Evolutionary conservation across 1,140 invertebrate species (phyloP).

Genomic region (Drosophila tsacasi): DNA sequence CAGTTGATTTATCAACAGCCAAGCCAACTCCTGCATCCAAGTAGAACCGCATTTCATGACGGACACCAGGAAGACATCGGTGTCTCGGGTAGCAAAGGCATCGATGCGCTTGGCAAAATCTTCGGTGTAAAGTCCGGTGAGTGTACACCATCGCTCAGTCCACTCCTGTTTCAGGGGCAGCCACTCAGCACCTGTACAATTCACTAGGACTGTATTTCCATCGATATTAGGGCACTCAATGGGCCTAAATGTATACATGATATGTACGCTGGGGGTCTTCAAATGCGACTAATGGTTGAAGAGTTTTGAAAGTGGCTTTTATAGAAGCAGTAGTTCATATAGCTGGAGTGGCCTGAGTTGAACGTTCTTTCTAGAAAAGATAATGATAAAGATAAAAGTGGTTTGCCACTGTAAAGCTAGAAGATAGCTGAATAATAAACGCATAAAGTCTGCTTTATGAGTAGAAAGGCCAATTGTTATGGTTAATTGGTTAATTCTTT

Average conservation of each 20-base stretch:
- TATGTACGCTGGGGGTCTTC: background rate
- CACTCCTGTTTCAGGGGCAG: conserved; percentile 23
- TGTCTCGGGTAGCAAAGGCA: conserved; percentile 66
- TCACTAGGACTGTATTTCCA: background rate
- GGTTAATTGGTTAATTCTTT: background rate
- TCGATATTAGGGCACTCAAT: background rate
- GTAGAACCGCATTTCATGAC: conserved; percentile 87
- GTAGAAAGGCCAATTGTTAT: no score
- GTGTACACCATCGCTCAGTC: conserved; percentile 15
- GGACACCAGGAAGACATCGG: conserved; percentile 86
- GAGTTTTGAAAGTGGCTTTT: background rate
- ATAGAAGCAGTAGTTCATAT: background rate
- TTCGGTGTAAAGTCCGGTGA: background rate
- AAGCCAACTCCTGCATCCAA: conserved; percentile 89
- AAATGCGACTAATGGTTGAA: background rate
- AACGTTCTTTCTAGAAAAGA: no score
- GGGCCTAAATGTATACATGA: background rate
- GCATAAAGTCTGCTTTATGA: no score
- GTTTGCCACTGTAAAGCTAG: background rate
- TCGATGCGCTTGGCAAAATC: conserved; percentile 11
- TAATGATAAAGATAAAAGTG: background rate
- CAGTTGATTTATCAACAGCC: conserved; percentile 87
- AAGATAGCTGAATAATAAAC: background rate
- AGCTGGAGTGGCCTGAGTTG: no score
- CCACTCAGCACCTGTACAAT: conserved; percentile 7